A percentile compares a stretch with the other conserved stretches of the same genome.
phyloP scores from a whole-genome alignment of 1,140 invertebrate genomes.

The Holotrichia oblita region DNA sequence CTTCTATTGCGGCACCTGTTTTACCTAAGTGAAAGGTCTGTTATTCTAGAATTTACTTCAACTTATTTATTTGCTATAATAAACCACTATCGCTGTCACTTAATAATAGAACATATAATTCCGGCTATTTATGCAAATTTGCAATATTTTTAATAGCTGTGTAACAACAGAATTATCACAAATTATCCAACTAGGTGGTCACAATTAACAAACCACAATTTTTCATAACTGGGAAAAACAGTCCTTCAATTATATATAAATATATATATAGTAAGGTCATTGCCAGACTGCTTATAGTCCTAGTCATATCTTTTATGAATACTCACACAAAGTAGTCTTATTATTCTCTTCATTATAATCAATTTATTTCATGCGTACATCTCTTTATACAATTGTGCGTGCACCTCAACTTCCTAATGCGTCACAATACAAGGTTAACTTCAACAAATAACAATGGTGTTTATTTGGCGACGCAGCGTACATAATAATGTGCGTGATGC shows the following conservation, averaged over 20 bases:
- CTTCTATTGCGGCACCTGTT: no score
- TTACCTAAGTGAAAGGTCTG: no score
- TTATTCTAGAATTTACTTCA: no score
- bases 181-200: no score
- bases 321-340: not conserved
- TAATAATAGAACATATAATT: no score
- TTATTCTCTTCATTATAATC: not conserved
- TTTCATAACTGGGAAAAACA: no score
- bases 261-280: not conserved
- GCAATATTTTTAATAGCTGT: no score
- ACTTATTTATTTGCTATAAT: no score
- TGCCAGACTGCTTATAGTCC: not conserved
- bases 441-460: constrained; percentile 18
- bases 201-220: no score
- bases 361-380: constrained; percentile 6
- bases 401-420: constrained; percentile 11
- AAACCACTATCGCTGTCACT: no score
- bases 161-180: no score
- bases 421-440: constrained; percentile 27
- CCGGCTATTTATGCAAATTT: no score
- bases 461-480: not conserved
- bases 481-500: constrained; percentile 27
- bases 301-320: not conserved
- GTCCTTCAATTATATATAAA: not conserved
- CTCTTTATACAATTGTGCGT: constrained; percentile 24